Evolutionary conservation across 2,113 vertebrate species (phyloP).

Genomic region (Podocnemis expansa): DNA sequence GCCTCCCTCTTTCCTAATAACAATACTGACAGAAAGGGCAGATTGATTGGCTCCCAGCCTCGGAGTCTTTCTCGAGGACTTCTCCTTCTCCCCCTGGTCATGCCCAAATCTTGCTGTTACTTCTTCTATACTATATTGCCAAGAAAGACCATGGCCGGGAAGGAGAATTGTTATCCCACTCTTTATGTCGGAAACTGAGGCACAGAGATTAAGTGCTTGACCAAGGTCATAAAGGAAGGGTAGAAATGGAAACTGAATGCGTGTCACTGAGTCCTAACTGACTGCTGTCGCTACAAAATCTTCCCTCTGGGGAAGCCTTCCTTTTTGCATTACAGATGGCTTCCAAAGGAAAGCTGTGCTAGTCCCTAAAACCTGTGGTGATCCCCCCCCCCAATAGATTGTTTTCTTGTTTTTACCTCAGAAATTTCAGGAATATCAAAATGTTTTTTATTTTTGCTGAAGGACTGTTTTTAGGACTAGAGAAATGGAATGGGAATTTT

Average conservation of each 20-base stretch:
- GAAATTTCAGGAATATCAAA: background rate
- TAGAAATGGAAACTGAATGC: background rate
- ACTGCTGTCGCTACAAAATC: background rate
- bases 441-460: background rate
- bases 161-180: background rate
- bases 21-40: background rate
- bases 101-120: background rate
- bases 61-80: background rate
- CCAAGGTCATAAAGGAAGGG: background rate
- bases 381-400: background rate
- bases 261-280: background rate
- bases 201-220: background rate
- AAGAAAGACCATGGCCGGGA: background rate
- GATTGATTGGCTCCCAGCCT: background rate
- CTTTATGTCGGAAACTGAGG: background rate
- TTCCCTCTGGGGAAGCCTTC: background rate
- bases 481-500: constrained; percentile 5
- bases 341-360: background rate
- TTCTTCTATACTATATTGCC: background rate
- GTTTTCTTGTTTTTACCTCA: too few relatives aligned
- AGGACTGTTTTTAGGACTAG: background rate
- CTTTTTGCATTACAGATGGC: background rate
- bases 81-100: background rate
- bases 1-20: background rate
- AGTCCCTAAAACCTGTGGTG: background rate